These are phyloP conservation scores for Grammomys surdaster DNA, from an alignment of 2,113 vertebrate species.

Conservation along the genomic window DNA sequence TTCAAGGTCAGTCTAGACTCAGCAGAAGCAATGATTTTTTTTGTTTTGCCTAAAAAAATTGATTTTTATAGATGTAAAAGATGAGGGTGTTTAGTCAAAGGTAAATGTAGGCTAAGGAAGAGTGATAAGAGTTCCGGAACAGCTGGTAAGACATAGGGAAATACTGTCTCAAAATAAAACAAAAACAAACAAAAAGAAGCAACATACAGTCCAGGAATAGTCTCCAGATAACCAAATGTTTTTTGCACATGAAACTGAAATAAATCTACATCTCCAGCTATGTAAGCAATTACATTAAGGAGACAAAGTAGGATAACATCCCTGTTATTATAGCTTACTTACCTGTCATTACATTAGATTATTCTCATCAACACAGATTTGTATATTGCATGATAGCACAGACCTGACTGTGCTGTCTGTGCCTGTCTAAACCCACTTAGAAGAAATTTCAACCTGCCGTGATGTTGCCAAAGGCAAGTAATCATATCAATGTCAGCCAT, in stretches of 20 bases:
- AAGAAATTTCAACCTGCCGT: neutral
- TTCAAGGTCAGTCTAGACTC: neutral
- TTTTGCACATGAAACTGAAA: neutral
- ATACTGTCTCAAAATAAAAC: neutral
- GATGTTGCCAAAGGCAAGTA: neutral
- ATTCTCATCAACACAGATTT: neutral
- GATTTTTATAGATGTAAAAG: neutral
- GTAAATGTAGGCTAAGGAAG: neutral
- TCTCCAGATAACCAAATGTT: neutral
- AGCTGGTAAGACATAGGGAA: neutral
- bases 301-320: slow-evolving; percentile 7
- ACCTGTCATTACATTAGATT: slow-evolving; percentile 10
- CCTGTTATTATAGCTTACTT: neutral
- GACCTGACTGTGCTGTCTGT: neutral
- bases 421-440: neutral
- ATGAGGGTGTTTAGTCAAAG: neutral
- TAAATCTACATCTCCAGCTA: neutral
- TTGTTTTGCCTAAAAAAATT: no score
- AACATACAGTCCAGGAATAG: neutral
- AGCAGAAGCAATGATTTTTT: neutral
- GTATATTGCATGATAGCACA: neutral
- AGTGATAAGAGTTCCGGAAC: neutral
- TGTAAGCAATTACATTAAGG: neutral
- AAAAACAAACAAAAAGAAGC: neutral
- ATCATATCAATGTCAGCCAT: neutral